Evolutionary conservation across 1,140 invertebrate genomes (phyloP).

Genomic region (Apolygus lucorum): DNA sequence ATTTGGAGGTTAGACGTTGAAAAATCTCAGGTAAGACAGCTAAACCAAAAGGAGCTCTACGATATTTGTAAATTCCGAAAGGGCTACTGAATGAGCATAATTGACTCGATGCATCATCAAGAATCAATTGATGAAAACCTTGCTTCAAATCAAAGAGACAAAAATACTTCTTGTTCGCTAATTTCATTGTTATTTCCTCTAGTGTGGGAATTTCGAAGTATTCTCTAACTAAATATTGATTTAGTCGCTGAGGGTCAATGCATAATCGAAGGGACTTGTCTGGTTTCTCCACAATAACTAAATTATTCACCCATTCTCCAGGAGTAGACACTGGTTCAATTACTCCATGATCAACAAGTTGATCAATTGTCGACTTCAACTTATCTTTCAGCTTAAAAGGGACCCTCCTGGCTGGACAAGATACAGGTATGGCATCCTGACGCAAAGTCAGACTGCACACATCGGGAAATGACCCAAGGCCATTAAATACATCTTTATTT

Average conservation of each 20-base stretch:
- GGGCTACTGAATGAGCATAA: conserved; percentile 17
- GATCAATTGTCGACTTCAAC: conserved; percentile 34
- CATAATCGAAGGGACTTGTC: conserved; percentile 38
- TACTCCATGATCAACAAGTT: conserved; percentile 31
- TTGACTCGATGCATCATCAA: conserved; percentile 10
- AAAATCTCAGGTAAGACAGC: conserved; percentile 26
- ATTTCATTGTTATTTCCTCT: conserved; percentile 18
- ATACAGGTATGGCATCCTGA: conserved; percentile 25
- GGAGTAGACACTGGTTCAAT: conserved; percentile 35
- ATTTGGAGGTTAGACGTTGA: conserved; percentile 26
- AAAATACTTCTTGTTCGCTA: conserved; percentile 15
- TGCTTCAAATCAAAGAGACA: conserved; percentile 18
- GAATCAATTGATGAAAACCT: background rate
- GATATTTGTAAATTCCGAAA: conserved; percentile 22
- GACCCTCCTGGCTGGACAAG: conserved; percentile 29
- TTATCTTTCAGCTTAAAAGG: conserved; percentile 31
- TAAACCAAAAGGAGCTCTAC: conserved; percentile 29
- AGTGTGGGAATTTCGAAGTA: conserved; percentile 19
- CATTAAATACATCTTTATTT: conserved; percentile 22
- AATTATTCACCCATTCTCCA: conserved; percentile 39
- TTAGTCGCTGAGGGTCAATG: conserved; percentile 39
- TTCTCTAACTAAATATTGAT: conserved; percentile 29
- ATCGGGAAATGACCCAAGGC: conserved; percentile 18
- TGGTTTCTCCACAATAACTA: conserved; percentile 39
- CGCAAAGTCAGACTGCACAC: background rate